phyloP scores from a whole-genome alignment of 2,797 vertebrate species.

The Myotis pilosus region DNA sequence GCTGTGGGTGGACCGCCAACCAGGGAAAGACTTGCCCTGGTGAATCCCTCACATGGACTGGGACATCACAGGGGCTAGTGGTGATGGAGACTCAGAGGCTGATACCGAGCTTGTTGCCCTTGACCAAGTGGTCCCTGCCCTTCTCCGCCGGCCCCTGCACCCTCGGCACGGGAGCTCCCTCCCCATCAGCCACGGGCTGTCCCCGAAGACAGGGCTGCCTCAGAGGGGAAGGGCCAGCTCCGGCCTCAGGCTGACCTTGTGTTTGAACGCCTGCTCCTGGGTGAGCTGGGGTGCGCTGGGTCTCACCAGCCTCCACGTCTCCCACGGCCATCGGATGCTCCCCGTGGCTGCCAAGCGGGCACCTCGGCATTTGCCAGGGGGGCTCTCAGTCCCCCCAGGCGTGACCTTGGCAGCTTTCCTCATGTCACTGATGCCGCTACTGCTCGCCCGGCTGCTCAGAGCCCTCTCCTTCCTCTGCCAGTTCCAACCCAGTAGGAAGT shows the following conservation, averaged over 20 bases:
- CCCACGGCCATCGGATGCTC: neutral
- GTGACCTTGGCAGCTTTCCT: neutral
- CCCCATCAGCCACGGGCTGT: neutral
- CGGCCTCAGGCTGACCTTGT: neutral
- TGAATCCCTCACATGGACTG: neutral
- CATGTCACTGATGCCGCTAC: neutral
- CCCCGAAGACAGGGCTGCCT: neutral
- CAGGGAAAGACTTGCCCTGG: neutral
- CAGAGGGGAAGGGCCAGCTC: neutral
- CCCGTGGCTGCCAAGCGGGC: neutral
- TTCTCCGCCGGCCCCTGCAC: neutral
- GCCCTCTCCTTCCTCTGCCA: neutral
- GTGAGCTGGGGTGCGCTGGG: neutral
- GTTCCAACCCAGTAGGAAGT: neutral
- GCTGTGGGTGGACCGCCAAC: rapidly evolving
- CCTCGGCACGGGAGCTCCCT: neutral
- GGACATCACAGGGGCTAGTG: neutral
- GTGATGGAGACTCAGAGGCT: neutral
- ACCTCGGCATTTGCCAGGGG: neutral
- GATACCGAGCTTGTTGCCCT: no score
- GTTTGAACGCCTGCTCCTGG: neutral
- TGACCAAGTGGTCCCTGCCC: no score
- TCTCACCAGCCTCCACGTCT: no score
- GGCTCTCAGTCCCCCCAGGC: neutral
- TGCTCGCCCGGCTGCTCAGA: rapidly evolving